phyloP scores from a whole-genome alignment of 2,888 invertebrate species.

The Agrypnus murinus region DNA sequence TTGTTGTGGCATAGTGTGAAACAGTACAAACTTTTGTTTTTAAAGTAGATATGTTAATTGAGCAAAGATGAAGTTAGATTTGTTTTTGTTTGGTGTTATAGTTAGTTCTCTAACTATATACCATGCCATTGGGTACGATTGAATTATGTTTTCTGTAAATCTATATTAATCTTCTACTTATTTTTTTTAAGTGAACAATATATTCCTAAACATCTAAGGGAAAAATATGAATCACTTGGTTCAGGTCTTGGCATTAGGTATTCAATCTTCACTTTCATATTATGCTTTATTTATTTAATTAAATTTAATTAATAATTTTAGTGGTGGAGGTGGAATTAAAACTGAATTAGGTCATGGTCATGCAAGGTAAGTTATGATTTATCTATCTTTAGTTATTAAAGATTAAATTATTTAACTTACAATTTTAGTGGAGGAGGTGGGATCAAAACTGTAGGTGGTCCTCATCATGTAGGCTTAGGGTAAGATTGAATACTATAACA shows the following conservation, averaged over 20 bases:
- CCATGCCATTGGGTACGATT: constrained; percentile 29
- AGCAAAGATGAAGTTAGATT: constrained; percentile 24
- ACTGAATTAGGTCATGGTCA: neutral
- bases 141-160: neutral
- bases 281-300: constrained; percentile 1
- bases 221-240: constrained; percentile 25
- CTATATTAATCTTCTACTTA: neutral
- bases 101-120: constrained; percentile 10
- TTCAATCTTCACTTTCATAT: neutral
- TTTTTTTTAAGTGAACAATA: constrained; percentile 24
- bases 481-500: too few species aligned
- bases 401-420: too few species aligned
- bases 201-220: constrained; percentile 29
- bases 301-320: neutral
- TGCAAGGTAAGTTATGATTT: too few species aligned
- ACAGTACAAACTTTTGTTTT: neutral
- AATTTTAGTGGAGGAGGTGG: too few species aligned
- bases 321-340: constrained; percentile 8
- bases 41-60: constrained; percentile 5
- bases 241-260: neutral
- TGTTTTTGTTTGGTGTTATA: constrained; percentile 8
- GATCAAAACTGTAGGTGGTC: too few species aligned
- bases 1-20: constrained; percentile 1
- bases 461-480: too few species aligned
- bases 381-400: too few species aligned